These are phyloP conservation scores for Paguma larvata DNA, from an alignment of 2,797 vertebrate species.

Conservation along the genomic window DNA sequence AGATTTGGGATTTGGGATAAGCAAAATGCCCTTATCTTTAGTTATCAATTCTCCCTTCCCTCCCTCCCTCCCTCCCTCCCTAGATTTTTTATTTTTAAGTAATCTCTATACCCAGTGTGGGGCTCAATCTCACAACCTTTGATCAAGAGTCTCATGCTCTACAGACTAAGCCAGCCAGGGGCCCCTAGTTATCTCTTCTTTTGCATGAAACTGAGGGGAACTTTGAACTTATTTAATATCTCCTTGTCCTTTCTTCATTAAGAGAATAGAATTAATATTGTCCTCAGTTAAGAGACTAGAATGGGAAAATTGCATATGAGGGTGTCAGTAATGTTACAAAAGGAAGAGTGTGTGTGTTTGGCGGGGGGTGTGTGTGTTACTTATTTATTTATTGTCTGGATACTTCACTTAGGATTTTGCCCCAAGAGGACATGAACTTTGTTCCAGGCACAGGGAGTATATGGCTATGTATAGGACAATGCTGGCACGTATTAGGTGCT, in stretches of 20 bases:
- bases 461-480: background rate
- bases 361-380: background rate
- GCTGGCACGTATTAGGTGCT: background rate
- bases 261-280: background rate
- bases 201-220: background rate
- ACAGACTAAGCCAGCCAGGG: background rate
- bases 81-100: background rate
- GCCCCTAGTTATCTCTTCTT: background rate
- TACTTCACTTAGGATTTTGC: background rate
- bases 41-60: background rate
- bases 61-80: too few species aligned
- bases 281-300: conserved; percentile 27
- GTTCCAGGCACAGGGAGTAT: background rate
- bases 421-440: background rate
- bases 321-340: background rate
- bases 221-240: background rate
- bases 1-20: conserved; percentile 22
- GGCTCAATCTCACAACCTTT: background rate
- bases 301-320: background rate
- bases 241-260: background rate
- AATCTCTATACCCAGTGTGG: background rate
- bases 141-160: background rate
- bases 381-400: background rate
- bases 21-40: background rate
- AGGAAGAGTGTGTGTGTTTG: background rate